Evolutionary conservation across 1,140 invertebrate genomes (phyloP), one percentile per base, ranked within the genome.

Genomic region (Cardiocondyla obscurior): DNA sequence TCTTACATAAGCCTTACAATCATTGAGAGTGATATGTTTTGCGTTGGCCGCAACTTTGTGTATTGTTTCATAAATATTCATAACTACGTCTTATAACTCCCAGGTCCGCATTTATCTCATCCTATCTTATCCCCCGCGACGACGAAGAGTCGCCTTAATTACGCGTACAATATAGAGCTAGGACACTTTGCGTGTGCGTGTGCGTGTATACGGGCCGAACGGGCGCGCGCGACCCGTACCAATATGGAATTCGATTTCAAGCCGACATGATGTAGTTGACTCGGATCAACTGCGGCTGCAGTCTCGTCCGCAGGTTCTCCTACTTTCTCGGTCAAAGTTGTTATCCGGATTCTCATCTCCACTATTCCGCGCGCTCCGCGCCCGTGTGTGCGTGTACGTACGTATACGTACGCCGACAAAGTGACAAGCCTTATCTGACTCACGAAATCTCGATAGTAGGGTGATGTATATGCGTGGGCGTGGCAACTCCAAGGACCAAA

Each of bases 401-500:
- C 10, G 14, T 55, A 81, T 51, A 81, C 55, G 51, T 42, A 83
- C 60, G 65, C 84, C 84, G 82, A 84, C 86, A 86, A 90, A 88
- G 88, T 90, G 89, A 90, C 89, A 88, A 88, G 89, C 53, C 83
- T 87, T 90, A 90, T 90, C 89, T 77, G 55, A 25, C 10, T 55
- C 55, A 53, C 49, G 51, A 62, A 82, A 89, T 90, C 89, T 88
- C 77, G 81, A 85, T 85, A 76, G 77, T 83, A 79, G 70, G 82
- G 62, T 84, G 81, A 89, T 83, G 88, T 89, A 86, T 90, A 82
- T 77, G 84, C 83, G 87, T 89, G 85, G 90, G 90, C 88, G 90
- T 90, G 88, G 88, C 88, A 79, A 73, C 49, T 74, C 42, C 53
- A 81, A 88, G 84, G 89, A 90, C 85, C 84, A 90, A 91, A 90